phyloP scores from a whole-genome alignment of 2,113 vertebrate species.

The Hippoglossus stenolepis region DNA sequence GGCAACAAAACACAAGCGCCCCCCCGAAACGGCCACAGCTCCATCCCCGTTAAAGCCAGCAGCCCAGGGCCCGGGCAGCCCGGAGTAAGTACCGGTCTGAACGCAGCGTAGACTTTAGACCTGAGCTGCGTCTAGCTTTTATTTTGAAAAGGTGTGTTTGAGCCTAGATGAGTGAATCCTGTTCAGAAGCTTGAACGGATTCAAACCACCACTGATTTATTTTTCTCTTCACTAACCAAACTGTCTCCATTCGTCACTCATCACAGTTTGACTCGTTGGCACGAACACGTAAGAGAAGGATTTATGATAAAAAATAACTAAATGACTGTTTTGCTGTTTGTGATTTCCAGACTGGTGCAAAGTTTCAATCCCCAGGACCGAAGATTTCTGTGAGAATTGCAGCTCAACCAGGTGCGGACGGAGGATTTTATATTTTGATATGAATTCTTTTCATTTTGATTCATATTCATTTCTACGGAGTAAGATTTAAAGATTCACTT shows the following conservation, averaged over 20 bases:
- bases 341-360: constrained; percentile 79
- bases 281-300: no score
- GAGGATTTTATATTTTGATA: accelerated
- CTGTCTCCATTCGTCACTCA: not conserved
- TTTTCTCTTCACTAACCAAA: not conserved
- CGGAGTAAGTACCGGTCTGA: constrained; percentile 86
- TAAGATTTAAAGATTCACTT: constrained; percentile 15
- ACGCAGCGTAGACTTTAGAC: not conserved
- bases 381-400: constrained; percentile 88
- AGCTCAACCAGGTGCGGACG: constrained; percentile 69
- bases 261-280: no score
- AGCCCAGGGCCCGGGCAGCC: constrained; percentile 72
- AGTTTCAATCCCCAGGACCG: constrained; percentile 83
- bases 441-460: not conserved
- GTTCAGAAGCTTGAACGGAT: no score
- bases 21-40: constrained; percentile 80
- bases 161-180: no score
- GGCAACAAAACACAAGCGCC: constrained; percentile 79
- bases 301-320: not conserved
- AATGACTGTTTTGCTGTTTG: constrained; percentile 4
- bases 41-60: constrained; percentile 81
- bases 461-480: not conserved
- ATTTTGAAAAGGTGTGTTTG: not conserved
- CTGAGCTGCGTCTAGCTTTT: constrained; percentile 11
- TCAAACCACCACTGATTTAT: not conserved